Evolutionary conservation across 64 coral and sea anemone species (phyloP).

Genomic region (Trachythela sp.): DNA sequence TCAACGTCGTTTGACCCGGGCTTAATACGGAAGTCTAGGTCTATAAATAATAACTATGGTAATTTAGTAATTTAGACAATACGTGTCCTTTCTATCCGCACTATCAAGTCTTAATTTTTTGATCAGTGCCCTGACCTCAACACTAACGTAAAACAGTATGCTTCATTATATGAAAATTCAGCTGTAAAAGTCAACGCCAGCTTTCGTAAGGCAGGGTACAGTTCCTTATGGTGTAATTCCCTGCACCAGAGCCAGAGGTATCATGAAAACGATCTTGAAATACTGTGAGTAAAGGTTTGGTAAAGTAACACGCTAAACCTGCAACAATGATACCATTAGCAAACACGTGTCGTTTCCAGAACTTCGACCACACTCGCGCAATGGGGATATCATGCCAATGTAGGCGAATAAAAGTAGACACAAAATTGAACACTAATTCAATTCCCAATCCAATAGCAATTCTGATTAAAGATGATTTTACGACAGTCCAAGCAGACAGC

Average conservation of each 20-base stretch:
- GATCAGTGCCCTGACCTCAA: no score
- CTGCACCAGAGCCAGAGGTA: no score
- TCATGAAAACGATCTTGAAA: constrained; percentile 29
- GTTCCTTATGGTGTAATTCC: constrained; percentile 21
- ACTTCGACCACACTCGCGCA: no score
- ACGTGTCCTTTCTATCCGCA: no score
- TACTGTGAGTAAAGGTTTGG: constrained; percentile 19
- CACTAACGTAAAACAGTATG: no score
- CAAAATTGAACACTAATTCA: background rate
- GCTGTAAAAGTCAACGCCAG: constrained; percentile 8
- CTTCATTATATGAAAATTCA: no score
- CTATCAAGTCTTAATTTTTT: no score
- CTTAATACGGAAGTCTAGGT: no score
- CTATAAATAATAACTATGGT: no score
- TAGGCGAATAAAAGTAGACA: background rate
- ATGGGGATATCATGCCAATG: background rate
- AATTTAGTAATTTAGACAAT: no score
- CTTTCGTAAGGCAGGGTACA: constrained; percentile 19
- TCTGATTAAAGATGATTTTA: background rate
- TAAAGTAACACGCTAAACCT: background rate
- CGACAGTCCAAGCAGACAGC: background rate
- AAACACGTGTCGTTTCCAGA: no score
- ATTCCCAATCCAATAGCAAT: background rate
- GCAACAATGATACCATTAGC: background rate
- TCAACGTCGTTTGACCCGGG: no score